phyloP scores from a whole-genome alignment of 1,140 invertebrate genomes.

The Calosoma granatense region DNA sequence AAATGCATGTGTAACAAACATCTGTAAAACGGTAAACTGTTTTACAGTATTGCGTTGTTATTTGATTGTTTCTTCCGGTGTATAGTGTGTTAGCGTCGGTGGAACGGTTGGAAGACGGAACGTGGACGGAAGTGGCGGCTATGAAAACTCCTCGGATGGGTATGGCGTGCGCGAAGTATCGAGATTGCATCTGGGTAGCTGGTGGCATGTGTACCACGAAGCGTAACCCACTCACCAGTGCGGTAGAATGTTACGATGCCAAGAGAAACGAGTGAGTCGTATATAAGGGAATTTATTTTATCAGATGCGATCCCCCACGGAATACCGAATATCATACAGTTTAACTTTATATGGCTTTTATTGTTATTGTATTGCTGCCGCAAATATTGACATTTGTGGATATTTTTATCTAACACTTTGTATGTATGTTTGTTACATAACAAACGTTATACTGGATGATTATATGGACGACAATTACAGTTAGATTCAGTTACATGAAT shows the following conservation, averaged over 20 bases:
- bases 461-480: no score
- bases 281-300: neutral
- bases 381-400: no score
- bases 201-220: constrained; percentile 49
- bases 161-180: constrained; percentile 42
- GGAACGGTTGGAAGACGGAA: constrained; percentile 44
- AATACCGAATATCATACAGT: neutral
- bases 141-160: constrained; percentile 45
- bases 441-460: no score
- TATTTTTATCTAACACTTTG: no score
- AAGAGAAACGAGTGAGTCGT: constrained; percentile 42
- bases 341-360: no score
- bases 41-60: no score
- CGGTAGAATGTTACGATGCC: constrained; percentile 50
- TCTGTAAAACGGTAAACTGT: no score
- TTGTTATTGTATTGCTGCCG: neutral
- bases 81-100: constrained; percentile 43
- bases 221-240: constrained; percentile 38
- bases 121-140: constrained; percentile 43
- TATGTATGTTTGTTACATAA: no score
- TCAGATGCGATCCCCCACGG: neutral
- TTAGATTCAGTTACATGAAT: no score
- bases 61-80: no score
- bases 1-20: no score
- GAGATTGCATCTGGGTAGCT: constrained; percentile 52